Base-by-base conservation (phyloP, 2,113 vertebrate species). In the Sclerurus mexicanus region DNA sequence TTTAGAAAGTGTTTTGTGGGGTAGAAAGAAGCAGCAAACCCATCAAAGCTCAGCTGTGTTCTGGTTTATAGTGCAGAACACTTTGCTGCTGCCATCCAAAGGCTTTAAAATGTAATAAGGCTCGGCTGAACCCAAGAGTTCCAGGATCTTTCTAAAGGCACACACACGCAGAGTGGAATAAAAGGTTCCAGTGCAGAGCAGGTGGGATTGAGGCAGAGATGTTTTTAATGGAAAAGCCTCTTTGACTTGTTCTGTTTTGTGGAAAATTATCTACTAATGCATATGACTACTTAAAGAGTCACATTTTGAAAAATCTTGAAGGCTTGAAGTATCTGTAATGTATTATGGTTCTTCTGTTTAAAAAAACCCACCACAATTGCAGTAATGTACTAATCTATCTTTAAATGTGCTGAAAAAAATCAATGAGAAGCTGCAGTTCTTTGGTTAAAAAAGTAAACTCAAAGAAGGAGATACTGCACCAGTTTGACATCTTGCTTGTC, bases 41-140 rank as follows among this genome's bases (percentile, higher is more conserved):
- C 96, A 98, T 98, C 98, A 97, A 96, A 97, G 95, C 95, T 97
- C 97, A 95, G 92, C 97, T 96, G 88, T 94, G 95, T 91, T 97
- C 96, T 89, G 97, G 95, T 98, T 98, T 98, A 98, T 98, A 96
- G 97, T 30, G 96, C 98, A 97, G 98, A 98, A 98, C 98, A 75
- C 93, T 97, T 97, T 95, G 49, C 95, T 95, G 97, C 97, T 96
- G 96, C 97, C 97, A 96, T 97, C 97, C 95, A 94, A 95, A 97
- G 97, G 96, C 96, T 98, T 97, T 97, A 97, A 96, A 98, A 96
- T 84, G 97, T 97, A 98, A 97, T 97, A 98, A 97, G 96, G 94
- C 94, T 92, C 81, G 11, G 91, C 68, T 69, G 96, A 98, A 98
- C 96, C 96, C 97, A 82, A 52, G 91, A 94, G 96, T 96, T 97